phyloP scores from a whole-genome alignment of 2,888 invertebrate species.

The Meta bourneti region DNA sequence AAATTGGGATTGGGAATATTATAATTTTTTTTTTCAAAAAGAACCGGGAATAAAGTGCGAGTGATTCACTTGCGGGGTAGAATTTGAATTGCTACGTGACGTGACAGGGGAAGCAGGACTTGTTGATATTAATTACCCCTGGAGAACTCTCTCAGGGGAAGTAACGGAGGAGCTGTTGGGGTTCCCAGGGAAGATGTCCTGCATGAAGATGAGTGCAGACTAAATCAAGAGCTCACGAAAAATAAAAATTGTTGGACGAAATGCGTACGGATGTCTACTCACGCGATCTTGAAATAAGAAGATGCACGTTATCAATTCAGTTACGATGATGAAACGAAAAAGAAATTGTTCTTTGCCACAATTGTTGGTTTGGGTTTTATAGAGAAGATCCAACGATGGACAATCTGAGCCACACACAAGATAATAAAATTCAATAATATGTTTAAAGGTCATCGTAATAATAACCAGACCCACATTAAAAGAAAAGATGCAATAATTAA shows the following conservation, averaged over 20 bases:
- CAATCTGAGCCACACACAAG: no score
- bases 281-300: neutral
- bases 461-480: no score
- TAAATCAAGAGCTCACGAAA: neutral
- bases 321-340: neutral
- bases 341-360: neutral
- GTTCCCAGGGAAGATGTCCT: constrained; percentile 44
- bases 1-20: constrained; percentile 35
- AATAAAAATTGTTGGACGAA: neutral
- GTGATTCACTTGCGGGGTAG: constrained; percentile 36
- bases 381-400: no score
- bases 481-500: no score
- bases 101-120: constrained; percentile 28
- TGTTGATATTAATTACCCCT: constrained; percentile 73
- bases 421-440: no score
- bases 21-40: constrained; percentile 13
- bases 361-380: no score
- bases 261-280: neutral
- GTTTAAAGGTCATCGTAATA: no score
- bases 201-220: constrained; percentile 27
- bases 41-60: neutral
- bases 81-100: constrained; percentile 38
- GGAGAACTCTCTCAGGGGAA: constrained; percentile 13
- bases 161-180: constrained; percentile 15
- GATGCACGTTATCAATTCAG: neutral